Base-by-base conservation (phyloP, 2,113 vertebrate species). In the Micronisus gabar region DNA sequence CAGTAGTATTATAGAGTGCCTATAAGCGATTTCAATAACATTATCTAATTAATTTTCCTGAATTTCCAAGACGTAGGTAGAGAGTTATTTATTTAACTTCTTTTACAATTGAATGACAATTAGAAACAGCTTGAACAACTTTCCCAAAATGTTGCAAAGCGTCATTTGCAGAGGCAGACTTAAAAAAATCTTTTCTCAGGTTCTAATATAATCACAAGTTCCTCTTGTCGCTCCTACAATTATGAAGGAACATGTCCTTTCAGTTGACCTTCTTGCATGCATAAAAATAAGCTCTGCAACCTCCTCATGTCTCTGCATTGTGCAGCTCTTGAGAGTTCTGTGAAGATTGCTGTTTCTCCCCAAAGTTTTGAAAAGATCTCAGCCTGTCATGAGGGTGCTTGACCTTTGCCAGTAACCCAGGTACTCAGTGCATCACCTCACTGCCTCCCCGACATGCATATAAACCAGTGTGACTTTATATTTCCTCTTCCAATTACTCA, bases 401-500 rank as follows among this genome's bases (percentile, higher is more conserved):
- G 81, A 91, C 76, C 89, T 85, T 72, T 91, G 36, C 66, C 70
- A 80, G 41, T 65, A 95, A 95, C 53, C 34, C 86, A 89, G 76
- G 76, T 75, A 85, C 61, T 82, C 81, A 75, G 22, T 76, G 58
- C 66, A 88, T 76, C 73, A 87, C 74, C 78, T 85, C 73, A 52
- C 38, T 87, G 83, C 76, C 83, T 96, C 92, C 90, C 63, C 0
- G 17, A 93, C 90, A 76, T 8, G 53, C 95, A 66, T 90, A 92
- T 83, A 87, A 75, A 92, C 41, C 25, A 67, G 78, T 93, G 79
- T 97, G 96, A 93, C 68, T 93, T 86, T 97, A 90, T 96, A 95
- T 86, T 98, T 97, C 97, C 96, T 96, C 95, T 98, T 95, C 82
- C 92, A 96, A 82, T 97, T 97, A 96, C 90, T 96, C 95, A 83